Evolutionary conservation across 2,797 vertebrate species (phyloP).

Genomic region (Hylomyscus alleni): DNA sequence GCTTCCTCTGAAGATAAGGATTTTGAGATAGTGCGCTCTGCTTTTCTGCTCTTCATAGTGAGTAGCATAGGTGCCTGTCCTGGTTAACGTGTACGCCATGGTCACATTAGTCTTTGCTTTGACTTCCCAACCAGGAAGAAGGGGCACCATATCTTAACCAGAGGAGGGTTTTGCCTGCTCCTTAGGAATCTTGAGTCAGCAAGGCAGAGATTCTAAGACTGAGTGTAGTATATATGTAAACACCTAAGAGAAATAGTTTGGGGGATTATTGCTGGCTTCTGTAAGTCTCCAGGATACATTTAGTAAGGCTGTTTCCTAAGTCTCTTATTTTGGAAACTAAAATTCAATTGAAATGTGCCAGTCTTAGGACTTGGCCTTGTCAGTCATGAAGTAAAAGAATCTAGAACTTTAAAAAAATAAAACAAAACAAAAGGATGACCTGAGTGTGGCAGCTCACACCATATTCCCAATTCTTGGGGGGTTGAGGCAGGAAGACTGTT

Average conservation of each 20-base stretch:
- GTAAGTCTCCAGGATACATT: neutral
- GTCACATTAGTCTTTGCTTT: neutral
- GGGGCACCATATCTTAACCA: neutral
- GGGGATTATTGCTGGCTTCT: neutral
- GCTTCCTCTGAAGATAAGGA: neutral
- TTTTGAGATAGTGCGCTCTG: neutral
- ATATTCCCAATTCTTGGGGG: neutral
- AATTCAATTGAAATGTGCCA: neutral
- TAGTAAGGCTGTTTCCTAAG: neutral
- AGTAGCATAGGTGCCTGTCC: neutral
- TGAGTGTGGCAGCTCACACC: neutral
- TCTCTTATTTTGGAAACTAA: neutral
- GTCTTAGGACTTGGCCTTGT: neutral
- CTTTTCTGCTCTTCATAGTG: neutral
- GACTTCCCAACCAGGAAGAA: slow-evolving; percentile 1
- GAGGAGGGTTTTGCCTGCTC: neutral
- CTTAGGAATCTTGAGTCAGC: neutral
- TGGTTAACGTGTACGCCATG: neutral
- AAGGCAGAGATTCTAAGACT: neutral
- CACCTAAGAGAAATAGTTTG: neutral
- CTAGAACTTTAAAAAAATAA: neutral
- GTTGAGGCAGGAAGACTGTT: neutral
- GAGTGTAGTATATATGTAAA: neutral
- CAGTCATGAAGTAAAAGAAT: neutral
- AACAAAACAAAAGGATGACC: neutral